Evolutionary conservation across 2,888 invertebrate genomes (phyloP).

Genomic region (Beris chalybata): DNA sequence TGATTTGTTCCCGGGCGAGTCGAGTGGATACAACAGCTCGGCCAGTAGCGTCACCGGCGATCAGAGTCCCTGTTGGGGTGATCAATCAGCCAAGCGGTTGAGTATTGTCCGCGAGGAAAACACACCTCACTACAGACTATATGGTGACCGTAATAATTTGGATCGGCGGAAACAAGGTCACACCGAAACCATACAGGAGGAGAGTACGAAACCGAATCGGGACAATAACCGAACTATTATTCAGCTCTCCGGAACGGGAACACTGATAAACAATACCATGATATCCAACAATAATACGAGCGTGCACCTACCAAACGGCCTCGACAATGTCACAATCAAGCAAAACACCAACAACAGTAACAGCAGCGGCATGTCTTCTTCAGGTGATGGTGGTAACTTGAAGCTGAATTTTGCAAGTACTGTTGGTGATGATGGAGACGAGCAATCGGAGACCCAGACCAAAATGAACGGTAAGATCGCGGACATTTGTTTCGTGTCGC

Average conservation of each 20-base stretch:
- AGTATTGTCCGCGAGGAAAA: conserved; percentile 74
- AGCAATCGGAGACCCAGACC: neutral
- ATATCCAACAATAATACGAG: conserved; percentile 43
- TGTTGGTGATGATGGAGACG: neutral
- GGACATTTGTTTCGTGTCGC: conserved; percentile 56
- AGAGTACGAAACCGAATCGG: conserved; percentile 55
- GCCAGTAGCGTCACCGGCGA: conserved; percentile 81
- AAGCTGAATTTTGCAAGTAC: conserved; percentile 3
- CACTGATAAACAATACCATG: conserved; percentile 68
- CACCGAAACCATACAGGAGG: conserved; percentile 48
- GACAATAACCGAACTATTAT: conserved; percentile 70
- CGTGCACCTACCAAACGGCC: conserved; percentile 29
- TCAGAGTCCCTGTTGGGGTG: conserved; percentile 69
- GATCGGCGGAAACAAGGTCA: conserved; percentile 49
- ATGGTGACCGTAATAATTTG: conserved; percentile 24
- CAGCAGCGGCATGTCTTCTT: neutral
- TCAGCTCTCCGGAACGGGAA: conserved; percentile 71
- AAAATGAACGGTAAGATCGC: conserved; percentile 47
- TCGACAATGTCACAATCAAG: conserved; percentile 32
- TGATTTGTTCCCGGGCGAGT: conserved; percentile 79
- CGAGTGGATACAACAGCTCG: conserved; percentile 81
- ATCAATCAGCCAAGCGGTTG: conserved; percentile 63
- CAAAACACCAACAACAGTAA: conserved; percentile 25
- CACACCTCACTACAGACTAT: neutral
- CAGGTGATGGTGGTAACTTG: conserved; percentile 8